Conservation (phyloP, 2,113 vertebrate genomes). For the Cavia aperea region DNA sequence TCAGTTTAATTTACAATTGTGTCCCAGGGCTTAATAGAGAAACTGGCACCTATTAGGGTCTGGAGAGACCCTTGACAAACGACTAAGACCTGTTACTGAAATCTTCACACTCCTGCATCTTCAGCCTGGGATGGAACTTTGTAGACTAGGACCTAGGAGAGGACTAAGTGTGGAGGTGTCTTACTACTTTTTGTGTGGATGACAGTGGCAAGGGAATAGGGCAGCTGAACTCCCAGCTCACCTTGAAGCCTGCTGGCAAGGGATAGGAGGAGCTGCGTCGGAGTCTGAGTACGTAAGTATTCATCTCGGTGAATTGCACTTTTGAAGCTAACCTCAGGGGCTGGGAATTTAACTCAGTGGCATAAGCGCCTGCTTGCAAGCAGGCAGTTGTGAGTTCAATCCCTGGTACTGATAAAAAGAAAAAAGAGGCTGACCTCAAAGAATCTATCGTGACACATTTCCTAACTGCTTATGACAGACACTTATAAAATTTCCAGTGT, state of each 20-base stretch:
- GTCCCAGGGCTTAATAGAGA: background rate
- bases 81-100: background rate
- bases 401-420: too few species aligned
- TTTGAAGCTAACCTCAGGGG: slow-evolving; percentile 24
- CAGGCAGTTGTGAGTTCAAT: too few species aligned
- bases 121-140: background rate
- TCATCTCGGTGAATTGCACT: background rate
- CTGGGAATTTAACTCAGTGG: too few species aligned
- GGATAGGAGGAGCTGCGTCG: background rate
- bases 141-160: background rate
- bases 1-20: background rate
- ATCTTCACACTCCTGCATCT: background rate
- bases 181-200: background rate
- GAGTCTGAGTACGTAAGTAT: background rate
- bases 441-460: slow-evolving; percentile 37
- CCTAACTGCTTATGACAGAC: slow-evolving; percentile 4
- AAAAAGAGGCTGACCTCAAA: background rate
- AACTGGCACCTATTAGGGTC: background rate
- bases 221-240: background rate
- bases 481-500: slow-evolving; percentile 45
- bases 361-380: too few species aligned
- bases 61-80: slow-evolving; percentile 23
- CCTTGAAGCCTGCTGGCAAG: slow-evolving; percentile 1
- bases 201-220: background rate
- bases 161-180: background rate